Conservation (phyloP, 2,888 invertebrate genomes). For the Steinernema scapterisci region DNA sequence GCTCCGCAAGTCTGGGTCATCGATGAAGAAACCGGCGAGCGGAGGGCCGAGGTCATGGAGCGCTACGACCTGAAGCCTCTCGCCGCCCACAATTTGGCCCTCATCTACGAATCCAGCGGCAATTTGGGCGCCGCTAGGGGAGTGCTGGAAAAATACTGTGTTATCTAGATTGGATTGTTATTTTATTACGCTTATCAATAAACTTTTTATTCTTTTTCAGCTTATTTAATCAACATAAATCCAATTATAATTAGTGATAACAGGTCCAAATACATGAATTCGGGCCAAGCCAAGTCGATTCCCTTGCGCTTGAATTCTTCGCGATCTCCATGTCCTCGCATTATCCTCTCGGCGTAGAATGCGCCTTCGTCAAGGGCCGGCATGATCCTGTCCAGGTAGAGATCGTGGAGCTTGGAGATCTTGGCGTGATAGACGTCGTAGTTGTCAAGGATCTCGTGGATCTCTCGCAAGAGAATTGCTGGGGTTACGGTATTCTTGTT, state of each 20-base stretch:
- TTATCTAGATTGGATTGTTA: conserved; percentile 49
- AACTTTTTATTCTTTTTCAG: not conserved
- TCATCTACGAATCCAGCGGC: conserved; percentile 64
- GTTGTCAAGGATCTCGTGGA: not conserved
- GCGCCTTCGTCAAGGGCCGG: conserved; percentile 2
- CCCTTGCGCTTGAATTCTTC: not conserved
- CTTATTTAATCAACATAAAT: not conserved
- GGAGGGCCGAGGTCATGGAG: conserved; percentile 15
- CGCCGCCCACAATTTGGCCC: conserved; percentile 66
- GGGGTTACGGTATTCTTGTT: conserved; percentile 33
- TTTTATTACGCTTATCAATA: too few species aligned
- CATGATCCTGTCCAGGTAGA: not conserved
- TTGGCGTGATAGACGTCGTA: not conserved
- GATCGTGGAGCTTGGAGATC: not conserved
- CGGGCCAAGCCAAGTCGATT: not conserved
- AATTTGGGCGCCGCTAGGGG: conserved; percentile 59
- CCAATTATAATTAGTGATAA: not conserved
- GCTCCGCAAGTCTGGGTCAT: conserved; percentile 37
- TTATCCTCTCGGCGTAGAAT: conserved; percentile 3
- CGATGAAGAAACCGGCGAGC: conserved; percentile 31
- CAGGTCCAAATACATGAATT: not conserved
- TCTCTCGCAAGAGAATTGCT: not conserved
- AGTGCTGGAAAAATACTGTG: conserved; percentile 62
- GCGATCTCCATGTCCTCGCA: not conserved
- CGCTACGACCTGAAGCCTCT: conserved; percentile 57